Percentiles rank a stretch among this genome's conserved stretches.
These are phyloP conservation scores for Dasysyrphus albostriatus DNA, from an alignment of 2,888 invertebrate genomes.

Conservation along the genomic window DNA sequence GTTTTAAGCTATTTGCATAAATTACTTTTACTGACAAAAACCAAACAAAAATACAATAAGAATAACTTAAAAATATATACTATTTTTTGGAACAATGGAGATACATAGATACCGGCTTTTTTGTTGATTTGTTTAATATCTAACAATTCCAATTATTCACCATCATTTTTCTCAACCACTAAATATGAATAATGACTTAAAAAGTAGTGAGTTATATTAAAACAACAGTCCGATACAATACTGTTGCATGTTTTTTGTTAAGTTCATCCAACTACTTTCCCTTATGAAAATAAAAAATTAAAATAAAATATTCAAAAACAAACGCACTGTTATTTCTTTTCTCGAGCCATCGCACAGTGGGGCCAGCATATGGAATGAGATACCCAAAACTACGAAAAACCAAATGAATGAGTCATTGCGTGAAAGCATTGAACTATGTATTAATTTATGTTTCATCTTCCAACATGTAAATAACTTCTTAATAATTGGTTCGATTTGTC, in stretches of 20 bases:
- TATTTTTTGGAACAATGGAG: background rate
- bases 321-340: constrained; percentile 12
- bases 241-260: background rate
- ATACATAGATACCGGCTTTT: background rate
- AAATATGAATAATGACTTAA: background rate
- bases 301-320: constrained; percentile 6
- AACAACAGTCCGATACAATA: background rate
- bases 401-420: too few relatives aligned
- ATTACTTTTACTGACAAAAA: background rate
- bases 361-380: too few relatives aligned
- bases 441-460: too few relatives aligned
- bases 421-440: too few relatives aligned
- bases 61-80: background rate
- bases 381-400: too few relatives aligned
- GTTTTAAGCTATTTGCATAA: background rate
- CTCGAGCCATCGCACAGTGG: background rate
- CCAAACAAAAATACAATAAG: background rate
- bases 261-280: constrained; percentile 16
- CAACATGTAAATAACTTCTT: too few relatives aligned
- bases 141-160: background rate
- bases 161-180: background rate
- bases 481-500: too few relatives aligned
- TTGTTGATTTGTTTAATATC: background rate
- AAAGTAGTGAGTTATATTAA: background rate
- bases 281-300: constrained; percentile 4